A percentile compares a stretch with the other conserved stretches of the same genome.
These are phyloP conservation scores for Eulacestoma nigropectus DNA, from an alignment of 2,113 vertebrate species.

Conservation along the genomic window DNA sequence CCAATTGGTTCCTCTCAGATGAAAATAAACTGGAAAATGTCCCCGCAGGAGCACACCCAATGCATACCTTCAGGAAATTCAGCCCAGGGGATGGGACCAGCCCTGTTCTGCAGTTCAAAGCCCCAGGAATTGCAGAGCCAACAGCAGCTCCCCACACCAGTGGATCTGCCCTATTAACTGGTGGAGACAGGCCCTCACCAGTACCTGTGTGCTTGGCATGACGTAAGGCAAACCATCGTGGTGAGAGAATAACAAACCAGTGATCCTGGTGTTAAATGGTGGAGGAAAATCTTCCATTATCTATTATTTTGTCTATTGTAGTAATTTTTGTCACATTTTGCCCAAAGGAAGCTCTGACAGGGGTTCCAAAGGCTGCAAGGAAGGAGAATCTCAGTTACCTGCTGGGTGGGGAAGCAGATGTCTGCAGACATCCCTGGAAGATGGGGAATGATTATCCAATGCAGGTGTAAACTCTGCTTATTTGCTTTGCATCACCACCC, in stretches of 20 bases:
- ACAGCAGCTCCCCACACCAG: no score
- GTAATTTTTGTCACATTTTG: rapidly evolving
- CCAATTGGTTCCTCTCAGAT: not conserved
- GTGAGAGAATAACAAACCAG: not conserved
- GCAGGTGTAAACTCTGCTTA: not conserved
- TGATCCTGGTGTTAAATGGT: rapidly evolving
- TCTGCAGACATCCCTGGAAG: not conserved
- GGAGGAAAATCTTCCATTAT: not conserved
- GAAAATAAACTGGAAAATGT: not conserved
- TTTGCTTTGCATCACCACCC: not conserved
- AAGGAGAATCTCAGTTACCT: not conserved
- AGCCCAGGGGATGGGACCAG: rapidly evolving
- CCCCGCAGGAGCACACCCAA: not conserved
- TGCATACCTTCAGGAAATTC: not conserved
- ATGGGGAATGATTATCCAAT: not conserved
- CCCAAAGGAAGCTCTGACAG: not conserved
- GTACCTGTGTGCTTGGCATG: rapidly evolving
- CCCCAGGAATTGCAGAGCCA: not conserved
- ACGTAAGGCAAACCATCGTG: rapidly evolving
- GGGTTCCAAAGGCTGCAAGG: not conserved
- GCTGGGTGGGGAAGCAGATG: not conserved
- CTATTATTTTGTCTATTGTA: no score
- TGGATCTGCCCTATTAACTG: not conserved
- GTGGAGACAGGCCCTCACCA: not conserved
- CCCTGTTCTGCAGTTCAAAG: not conserved